Percentiles rank a stretch among this genome's conserved stretches.
Evolutionary conservation across 2,888 invertebrate species (phyloP).

Genomic region (Xestobium rufovillosum): DNA sequence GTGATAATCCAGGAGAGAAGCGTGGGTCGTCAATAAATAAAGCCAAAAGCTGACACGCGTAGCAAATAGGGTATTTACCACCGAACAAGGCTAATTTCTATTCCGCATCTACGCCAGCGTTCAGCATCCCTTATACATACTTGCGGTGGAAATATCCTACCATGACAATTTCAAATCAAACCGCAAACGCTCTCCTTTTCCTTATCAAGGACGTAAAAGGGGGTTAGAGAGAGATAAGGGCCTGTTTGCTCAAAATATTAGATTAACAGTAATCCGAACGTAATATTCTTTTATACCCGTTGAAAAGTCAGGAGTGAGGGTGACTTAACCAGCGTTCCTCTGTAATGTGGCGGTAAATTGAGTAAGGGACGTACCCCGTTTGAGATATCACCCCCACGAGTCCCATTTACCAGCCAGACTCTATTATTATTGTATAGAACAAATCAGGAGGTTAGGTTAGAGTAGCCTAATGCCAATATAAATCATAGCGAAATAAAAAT

Average conservation of each 20-base stretch:
- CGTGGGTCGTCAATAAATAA: constrained; percentile 35
- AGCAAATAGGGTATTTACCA: constrained; percentile 36
- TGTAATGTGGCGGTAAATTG: constrained; percentile 47
- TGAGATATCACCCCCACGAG: constrained; percentile 45
- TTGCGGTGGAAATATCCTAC: constrained; percentile 2
- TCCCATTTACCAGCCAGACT: constrained; percentile 44
- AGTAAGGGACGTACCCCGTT: constrained; percentile 34
- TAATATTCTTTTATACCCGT: constrained; percentile 38
- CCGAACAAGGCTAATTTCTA: constrained; percentile 38
- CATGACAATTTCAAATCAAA: constrained; percentile 5
- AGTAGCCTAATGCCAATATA: constrained; percentile 44
- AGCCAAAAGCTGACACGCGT: constrained; percentile 33
- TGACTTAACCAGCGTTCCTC: constrained; percentile 39
- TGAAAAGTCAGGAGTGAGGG: constrained; percentile 26
- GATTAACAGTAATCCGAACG: constrained; percentile 38
- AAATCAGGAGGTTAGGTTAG: constrained; percentile 45
- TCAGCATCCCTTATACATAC: constrained; percentile 3
- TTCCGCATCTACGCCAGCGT: constrained; percentile 28
- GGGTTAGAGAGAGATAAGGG: constrained; percentile 9
- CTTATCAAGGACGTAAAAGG: constrained; percentile 1
- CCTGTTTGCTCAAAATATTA: constrained; percentile 30
- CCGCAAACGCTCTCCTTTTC: constrained; percentile 4
- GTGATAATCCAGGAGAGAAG: too few relatives aligned
- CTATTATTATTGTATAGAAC: constrained; percentile 47
- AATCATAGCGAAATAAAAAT: constrained; percentile 44